Percentiles rank a stretch among this genome's conserved stretches.
Evolutionary conservation across 1,140 invertebrate genomes (phyloP).

Genomic region (Camponotus vicinus): DNA sequence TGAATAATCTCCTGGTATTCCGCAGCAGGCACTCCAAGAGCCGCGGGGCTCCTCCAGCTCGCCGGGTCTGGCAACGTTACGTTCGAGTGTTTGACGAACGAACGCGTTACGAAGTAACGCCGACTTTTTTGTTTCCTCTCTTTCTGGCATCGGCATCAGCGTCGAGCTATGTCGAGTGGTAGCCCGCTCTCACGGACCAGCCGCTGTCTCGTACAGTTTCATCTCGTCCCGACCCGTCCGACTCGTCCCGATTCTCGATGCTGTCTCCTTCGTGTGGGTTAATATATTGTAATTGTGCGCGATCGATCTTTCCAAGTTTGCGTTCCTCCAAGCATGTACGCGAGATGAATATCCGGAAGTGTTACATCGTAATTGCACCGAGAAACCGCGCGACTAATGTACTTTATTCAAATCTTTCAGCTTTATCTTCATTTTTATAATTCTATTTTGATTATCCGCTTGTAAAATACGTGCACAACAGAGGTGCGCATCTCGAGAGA

Average conservation of each 20-base stretch:
- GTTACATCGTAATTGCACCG: background rate
- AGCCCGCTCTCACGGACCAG: slow-evolving; percentile 76
- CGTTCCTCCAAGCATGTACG: background rate
- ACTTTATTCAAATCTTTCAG: background rate
- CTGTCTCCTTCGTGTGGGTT: background rate
- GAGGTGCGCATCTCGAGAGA: background rate
- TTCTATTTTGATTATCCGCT: background rate
- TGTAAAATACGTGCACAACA: too few species aligned
- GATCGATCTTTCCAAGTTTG: background rate
- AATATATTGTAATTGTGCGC: background rate
- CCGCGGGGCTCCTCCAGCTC: slow-evolving; percentile 58
- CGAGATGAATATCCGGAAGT: background rate
- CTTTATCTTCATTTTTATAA: background rate
- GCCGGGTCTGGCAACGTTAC: slow-evolving; percentile 78
- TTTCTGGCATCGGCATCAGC: slow-evolving; percentile 80
- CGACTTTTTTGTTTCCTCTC: slow-evolving; percentile 78
- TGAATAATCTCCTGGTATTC: slow-evolving; percentile 80
- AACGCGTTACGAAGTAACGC: slow-evolving; percentile 71
- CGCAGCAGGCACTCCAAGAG: slow-evolving; percentile 75
- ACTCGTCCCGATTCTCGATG: slow-evolving; percentile 23
- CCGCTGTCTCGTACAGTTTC: slow-evolving; percentile 60
- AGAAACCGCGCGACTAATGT: background rate
- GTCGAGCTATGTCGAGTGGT: slow-evolving; percentile 82
- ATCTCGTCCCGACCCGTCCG: background rate
- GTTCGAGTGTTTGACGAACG: slow-evolving; percentile 81